Evolutionary conservation across 2,113 vertebrate species (phyloP), one percentile per base, ranked within the genome.

Genomic region (Callithrix jacchus): DNA sequence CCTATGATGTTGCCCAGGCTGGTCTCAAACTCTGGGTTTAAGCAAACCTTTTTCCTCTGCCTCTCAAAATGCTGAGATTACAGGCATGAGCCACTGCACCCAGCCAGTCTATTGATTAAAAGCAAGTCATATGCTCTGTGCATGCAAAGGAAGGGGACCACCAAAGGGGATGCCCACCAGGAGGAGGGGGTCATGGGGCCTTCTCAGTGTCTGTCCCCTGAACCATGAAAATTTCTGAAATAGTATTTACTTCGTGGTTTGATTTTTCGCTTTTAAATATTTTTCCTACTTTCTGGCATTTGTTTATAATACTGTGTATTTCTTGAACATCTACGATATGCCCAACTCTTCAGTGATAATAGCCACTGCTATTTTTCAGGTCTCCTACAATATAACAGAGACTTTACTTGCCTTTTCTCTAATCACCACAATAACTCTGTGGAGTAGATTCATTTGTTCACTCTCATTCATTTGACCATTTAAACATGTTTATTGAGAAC

Each of bases 81-180:
- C 61, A 64, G 61, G 27, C 30, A 64, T 64, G 27, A 64, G 12
- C 27, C 61, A 64, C 61, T 32, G 61, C 12, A 64, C 12, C 27
- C 61, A 64, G 61, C 61, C 61, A 30, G 27, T 32, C 35, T 91
- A 0, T n/a, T 61, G 25, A 42, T 37, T 32, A 17, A 64, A 61
- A 25, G 21, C 18, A 45, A 49, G n/a, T 54, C 40, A 17, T 21
- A 42, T 6, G 17, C 47, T 40, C 49, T 70, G 30, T 8, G 25
- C 37, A 17, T 21, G 37, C 6, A 8, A 3, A 23, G 40, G 30
- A 9, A 89, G 9, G 21, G 30, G 2, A 17, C 42, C 6, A 0
- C 37, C 14, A 7, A 1, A 25, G 23, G 56, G 0, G 3, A 20
- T 8, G 45, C 18, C 13, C 25, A 0, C 8, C 2, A 8, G 1